A percentile compares a stretch with the other conserved stretches of the same genome.
Conservation (phyloP, 2,888 invertebrate species). For the Sceliomorpha sp. region DNA sequence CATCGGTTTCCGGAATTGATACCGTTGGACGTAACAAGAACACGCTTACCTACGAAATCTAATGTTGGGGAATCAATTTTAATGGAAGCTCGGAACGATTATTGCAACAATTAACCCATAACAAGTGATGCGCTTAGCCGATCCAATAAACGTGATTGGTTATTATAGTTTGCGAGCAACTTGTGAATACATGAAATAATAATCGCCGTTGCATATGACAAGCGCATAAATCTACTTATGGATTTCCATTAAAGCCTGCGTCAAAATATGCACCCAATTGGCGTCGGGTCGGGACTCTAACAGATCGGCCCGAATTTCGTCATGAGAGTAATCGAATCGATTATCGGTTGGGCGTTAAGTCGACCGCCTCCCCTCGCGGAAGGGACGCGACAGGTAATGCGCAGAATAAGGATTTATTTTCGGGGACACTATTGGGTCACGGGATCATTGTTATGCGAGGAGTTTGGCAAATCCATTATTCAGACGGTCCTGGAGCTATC, state of each 20-base stretch:
- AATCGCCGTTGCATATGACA: conserved; percentile 1
- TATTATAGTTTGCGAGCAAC: conserved; percentile 13
- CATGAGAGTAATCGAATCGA: conserved; percentile 38
- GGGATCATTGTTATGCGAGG: conserved; percentile 73
- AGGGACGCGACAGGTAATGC: conserved; percentile 41
- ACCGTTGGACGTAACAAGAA: no score
- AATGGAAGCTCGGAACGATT: conserved; percentile 6
- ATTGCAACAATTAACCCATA: conserved; percentile 9
- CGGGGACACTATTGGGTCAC: conserved; percentile 67
- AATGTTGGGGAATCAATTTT: no score
- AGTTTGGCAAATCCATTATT: conserved; percentile 76
- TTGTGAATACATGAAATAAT: conserved; percentile 20
- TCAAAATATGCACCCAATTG: conserved; percentile 26
- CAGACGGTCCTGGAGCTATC: conserved; percentile 70
- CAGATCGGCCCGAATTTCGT: conserved; percentile 19
- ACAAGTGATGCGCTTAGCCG: conserved; percentile 1
- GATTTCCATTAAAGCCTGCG: conserved; percentile 17
- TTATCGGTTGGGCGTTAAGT: conserved; percentile 39
- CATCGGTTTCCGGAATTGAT: no score
- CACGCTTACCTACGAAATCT: no score
- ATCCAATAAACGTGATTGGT: conserved; percentile 11
- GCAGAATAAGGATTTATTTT: conserved; percentile 69
- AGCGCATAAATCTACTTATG: conserved; percentile 21
- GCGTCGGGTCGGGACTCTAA: conserved; percentile 9
- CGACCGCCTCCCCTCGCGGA: conserved; percentile 37